phyloP scores from a whole-genome alignment of 2,888 invertebrate species.

The Epistrophella euchroma region DNA sequence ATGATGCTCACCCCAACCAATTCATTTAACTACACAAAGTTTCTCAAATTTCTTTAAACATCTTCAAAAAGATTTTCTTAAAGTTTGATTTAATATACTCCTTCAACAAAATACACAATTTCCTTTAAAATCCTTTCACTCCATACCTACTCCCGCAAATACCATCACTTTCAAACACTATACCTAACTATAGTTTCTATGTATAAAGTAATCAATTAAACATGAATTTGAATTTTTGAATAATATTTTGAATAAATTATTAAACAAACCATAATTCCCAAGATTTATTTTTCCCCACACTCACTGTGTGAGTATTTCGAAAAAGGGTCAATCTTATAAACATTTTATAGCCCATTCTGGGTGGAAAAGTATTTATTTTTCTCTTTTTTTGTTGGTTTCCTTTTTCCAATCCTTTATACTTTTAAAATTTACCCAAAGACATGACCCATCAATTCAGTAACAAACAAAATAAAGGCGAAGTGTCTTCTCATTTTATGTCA shows the following conservation, averaged over 20 bases:
- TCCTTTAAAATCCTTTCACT: too few species aligned
- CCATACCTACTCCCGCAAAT: too few species aligned
- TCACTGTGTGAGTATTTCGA: neutral
- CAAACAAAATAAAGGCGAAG: neutral
- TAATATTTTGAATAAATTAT: conserved; percentile 18
- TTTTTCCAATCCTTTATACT: neutral
- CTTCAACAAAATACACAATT: too few species aligned
- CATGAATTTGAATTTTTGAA: conserved; percentile 16
- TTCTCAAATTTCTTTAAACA: too few species aligned
- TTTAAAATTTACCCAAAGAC: conserved; percentile 33
- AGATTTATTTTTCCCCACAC: neutral
- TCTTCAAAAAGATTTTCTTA: too few species aligned
- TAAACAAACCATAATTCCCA: neutral
- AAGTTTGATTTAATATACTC: too few species aligned
- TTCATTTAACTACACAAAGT: too few species aligned
- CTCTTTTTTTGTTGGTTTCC: neutral
- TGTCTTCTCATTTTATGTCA: conserved; percentile 31
- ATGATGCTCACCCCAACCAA: too few species aligned
- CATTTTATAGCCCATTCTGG: conserved; percentile 3
- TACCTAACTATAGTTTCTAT: neutral
- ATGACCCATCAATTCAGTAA: conserved; percentile 23
- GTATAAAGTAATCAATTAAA: neutral
- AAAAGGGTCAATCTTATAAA: conserved; percentile 21
- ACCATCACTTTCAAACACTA: neutral
- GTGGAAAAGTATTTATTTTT: neutral